Evolutionary conservation across 2,888 invertebrate species (phyloP), one percentile per base, ranked within the genome.

Genomic region (Odiellus spinosus): DNA sequence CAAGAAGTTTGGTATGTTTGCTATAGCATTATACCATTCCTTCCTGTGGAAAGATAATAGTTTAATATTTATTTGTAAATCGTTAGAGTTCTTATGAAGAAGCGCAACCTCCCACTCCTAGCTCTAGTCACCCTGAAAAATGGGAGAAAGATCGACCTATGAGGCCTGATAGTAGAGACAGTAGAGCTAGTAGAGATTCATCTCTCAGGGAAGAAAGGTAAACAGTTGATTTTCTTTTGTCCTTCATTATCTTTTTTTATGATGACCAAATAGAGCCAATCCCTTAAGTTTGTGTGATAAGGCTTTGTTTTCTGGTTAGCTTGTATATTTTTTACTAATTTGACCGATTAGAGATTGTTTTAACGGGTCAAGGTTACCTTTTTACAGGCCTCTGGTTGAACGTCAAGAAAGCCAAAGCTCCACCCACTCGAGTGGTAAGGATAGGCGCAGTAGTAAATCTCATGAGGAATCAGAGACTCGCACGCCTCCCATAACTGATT

Each of bases 131-230:
- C 8, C 15, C 38, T 12, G 52, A 55, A 52, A 53, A 44, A 34
- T 54, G 54, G 53, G 52, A 67, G 12, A 64, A 60, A 46, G 72
- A 73, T 42, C 65, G 74, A 15, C 73, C 73, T 0, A 73, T 73
- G 48, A 63, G 74, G 52, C 74, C 74, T 1, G 75, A 75, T 55
- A 74, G 73, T 50, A 67, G 74, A 3, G 75, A 75, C 58, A 54
- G 54, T 15, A 34, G 56, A 17, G 51, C 49, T 15, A 73, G 73
- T 51, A 67, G 73, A 14, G 64, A 72, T 20, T 67, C 72, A 51
- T n/a, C 42, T 4, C 8, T 26, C 8, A 48, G 49, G 33, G 52
- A 52, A 6, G 52, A 52, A 33, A 50, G 52, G 50, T 50, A 38
- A 21, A 15, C 21, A n/a, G n/a, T n/a, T n/a, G n/a, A n/a, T 15